These are phyloP conservation scores for Opisthograptis luteolata DNA, from an alignment of 2,888 invertebrate species.

Conservation along the genomic window DNA sequence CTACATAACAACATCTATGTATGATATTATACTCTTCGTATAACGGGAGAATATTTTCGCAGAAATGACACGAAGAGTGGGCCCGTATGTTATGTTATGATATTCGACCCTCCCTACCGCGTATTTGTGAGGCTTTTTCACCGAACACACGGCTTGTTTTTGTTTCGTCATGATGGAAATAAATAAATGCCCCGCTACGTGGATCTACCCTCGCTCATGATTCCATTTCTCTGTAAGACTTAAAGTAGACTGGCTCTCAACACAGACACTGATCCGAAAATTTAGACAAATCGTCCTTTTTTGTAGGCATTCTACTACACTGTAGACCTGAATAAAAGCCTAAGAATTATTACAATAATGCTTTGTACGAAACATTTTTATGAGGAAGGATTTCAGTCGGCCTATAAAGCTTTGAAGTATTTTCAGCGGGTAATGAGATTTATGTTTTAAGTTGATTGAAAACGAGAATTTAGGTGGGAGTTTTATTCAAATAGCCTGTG, in stretches of 20 bases:
- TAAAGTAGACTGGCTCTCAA: background rate
- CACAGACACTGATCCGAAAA: background rate
- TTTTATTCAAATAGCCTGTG: constrained; percentile 6
- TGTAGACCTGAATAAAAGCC: constrained; percentile 18
- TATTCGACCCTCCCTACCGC: background rate
- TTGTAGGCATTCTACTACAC: constrained; percentile 12
- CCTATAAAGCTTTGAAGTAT: constrained; percentile 25
- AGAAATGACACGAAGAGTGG: background rate
- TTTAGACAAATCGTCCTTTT: constrained; percentile 1
- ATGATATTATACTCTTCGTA: too few species aligned
- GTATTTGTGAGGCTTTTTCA: constrained; percentile 4
- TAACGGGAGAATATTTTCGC: too few species aligned
- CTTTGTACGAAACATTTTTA: constrained; percentile 31
- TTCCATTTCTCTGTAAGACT: background rate
- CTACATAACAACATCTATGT: too few species aligned
- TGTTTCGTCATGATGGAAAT: constrained; percentile 1
- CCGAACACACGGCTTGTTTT: constrained; percentile 9
- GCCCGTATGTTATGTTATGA: background rate
- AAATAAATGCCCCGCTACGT: constrained; percentile 3
- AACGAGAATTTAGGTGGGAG: constrained; percentile 22
- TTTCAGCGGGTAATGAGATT: constrained; percentile 30
- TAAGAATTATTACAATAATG: constrained; percentile 33
- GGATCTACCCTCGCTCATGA: constrained; percentile 7
- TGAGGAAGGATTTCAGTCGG: constrained; percentile 28
- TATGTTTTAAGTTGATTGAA: constrained; percentile 33